Base-by-base conservation (phyloP, 2,888 invertebrate genomes). In the Netelia melanura region DNA sequence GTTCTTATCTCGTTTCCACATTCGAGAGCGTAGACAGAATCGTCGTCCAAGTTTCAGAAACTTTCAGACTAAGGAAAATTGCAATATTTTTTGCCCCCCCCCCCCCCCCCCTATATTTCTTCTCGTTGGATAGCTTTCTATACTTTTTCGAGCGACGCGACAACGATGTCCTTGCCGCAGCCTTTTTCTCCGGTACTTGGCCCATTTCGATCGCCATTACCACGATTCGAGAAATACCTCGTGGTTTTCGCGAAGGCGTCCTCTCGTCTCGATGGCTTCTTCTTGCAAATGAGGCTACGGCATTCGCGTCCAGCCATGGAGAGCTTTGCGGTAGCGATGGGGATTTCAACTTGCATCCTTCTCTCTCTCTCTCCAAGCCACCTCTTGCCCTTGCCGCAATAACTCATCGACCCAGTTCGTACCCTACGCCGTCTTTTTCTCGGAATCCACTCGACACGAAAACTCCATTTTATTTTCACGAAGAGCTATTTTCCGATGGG, bases 391-490 rank as follows among this genome's bases (percentile, higher is more conserved):
- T 71, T 62, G 72, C 38, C 52, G 65, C 84, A 81, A 86, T 85
- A 83, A 85, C 79, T 86, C 85, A 86, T 86, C 81, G 83, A 86
- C 85, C 86, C 71, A 71, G 68, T 83, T 86, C 81, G 74, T 58
- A 70, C 14, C 30, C 30, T 30, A n/a, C 54, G 71, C 48, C 56
- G 43, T 67, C 56, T 54, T 81, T 74, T 48, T 56, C 56, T 75
- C 23, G 48, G 25, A 44, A 17, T 78, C 58, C 52, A 43, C 71
- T 67, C 62, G 38, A 58, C 58, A 67, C 23, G 23, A 23, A 67
- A 11, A 21, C 8, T 3, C 11, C 21, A 44, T 64, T 83, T 54
- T 43, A 30, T 62, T 84, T 67, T 72, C 25, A 11, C 65, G 58
- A 8, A 30, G 9, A 58, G 10, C 25, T 38, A 10, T 58, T 67